phyloP scores from a whole-genome alignment of 23 tunicate species.

The Aplidium turbinatum region DNA sequence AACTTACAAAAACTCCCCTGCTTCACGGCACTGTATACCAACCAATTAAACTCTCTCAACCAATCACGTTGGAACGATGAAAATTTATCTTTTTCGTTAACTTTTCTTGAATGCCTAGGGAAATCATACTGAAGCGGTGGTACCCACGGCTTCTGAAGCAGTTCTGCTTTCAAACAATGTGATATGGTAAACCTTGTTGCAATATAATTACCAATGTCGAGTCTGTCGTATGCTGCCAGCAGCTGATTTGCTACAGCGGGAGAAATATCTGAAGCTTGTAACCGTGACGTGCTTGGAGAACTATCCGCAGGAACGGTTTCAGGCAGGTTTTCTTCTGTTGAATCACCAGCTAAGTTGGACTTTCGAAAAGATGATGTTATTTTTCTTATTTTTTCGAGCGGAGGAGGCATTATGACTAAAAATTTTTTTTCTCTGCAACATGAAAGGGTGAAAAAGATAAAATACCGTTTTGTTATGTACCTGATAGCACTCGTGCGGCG shows the following conservation, averaged over 20 bases:
- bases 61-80: too few species aligned
- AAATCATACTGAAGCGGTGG: constrained; percentile 12
- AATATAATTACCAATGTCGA: constrained; percentile 21
- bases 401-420: constrained; percentile 19
- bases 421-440: constrained; percentile 15
- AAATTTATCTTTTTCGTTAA: constrained; percentile 16
- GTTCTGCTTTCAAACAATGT: constrained; percentile 15
- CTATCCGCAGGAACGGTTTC: constrained; percentile 8
- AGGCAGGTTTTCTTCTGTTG: constrained; percentile 1
- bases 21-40: too few species aligned
- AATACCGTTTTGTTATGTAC: too few species aligned
- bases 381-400: background rate
- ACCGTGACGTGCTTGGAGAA: constrained; percentile 22
- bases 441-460: too few species aligned
- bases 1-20: too few species aligned
- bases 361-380: constrained; percentile 19
- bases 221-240: constrained; percentile 9
- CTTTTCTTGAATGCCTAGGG: constrained; percentile 14
- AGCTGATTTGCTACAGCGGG: background rate
- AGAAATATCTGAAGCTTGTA: background rate
- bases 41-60: too few species aligned
- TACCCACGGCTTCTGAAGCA: constrained; percentile 25
- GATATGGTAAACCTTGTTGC: constrained; percentile 29
- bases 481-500: too few species aligned
- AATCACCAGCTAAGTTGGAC: constrained; percentile 19